A percentile compares a stretch with the other conserved stretches of the same genome.
Conservation (phyloP, 2,113 vertebrate genomes). For the Halcyon senegalensis region DNA sequence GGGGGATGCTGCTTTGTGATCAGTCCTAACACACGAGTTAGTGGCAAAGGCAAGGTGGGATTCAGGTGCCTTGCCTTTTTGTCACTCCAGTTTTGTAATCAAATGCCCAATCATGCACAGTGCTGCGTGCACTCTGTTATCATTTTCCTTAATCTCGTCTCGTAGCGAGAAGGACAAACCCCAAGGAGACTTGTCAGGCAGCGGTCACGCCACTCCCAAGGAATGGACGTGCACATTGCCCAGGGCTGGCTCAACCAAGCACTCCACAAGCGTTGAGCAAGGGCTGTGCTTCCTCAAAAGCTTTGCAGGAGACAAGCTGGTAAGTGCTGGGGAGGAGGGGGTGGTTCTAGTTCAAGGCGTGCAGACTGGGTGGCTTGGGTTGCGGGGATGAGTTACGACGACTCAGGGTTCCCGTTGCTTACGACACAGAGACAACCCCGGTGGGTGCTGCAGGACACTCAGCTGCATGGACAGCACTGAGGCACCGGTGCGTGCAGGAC, state of each 20-base stretch:
- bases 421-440: rapidly evolving
- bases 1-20: background rate
- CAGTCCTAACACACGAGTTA: background rate
- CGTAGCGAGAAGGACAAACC: background rate
- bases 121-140: background rate
- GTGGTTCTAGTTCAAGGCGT: background rate
- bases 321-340: background rate
- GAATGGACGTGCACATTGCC: background rate
- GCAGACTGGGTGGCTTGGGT: background rate
- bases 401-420: rapidly evolving
- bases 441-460: background rate
- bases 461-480: background rate
- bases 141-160: background rate
- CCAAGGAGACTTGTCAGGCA: background rate
- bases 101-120: background rate
- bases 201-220: background rate
- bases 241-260: background rate
- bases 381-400: rapidly evolving
- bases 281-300: background rate
- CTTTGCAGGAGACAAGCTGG: background rate
- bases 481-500: rapidly evolving
- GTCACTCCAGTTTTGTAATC: background rate
- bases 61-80: background rate
- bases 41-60: background rate
- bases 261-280: background rate